phyloP scores from a whole-genome alignment of 2,113 vertebrate species.

The Corydoras maculifer region DNA sequence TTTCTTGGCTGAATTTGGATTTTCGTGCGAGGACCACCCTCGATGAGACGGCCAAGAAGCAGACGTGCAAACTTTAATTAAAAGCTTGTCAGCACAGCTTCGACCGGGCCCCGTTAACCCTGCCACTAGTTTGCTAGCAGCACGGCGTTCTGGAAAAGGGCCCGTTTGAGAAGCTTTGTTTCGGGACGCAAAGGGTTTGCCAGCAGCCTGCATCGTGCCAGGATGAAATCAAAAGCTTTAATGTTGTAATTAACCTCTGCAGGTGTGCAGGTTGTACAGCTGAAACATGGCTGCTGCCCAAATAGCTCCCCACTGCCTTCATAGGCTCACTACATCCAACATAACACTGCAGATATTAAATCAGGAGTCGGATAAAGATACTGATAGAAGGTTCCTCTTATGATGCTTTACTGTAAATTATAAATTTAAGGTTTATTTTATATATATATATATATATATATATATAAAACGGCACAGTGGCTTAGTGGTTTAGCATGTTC shows the following conservation, averaged over 20 bases:
- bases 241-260: constrained; percentile 4
- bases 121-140: constrained; percentile 61
- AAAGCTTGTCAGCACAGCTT: constrained; percentile 86
- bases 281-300: neutral
- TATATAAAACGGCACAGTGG: too few relatives aligned
- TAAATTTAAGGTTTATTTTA: too few relatives aligned
- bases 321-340: neutral
- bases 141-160: constrained; percentile 1
- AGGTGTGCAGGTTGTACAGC: neutral
- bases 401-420: too few relatives aligned
- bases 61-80: constrained; percentile 90
- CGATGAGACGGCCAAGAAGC: constrained; percentile 57
- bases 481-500: too few relatives aligned
- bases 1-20: constrained; percentile 61
- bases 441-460: too few relatives aligned
- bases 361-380: too few relatives aligned
- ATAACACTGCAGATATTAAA: too few relatives aligned
- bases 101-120: constrained; percentile 77
- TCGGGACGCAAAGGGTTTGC: neutral
- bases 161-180: constrained; percentile 39
- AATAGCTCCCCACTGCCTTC: neutral
- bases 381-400: too few relatives aligned
- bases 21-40: constrained; percentile 71
- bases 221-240: neutral
- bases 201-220: neutral